Base-by-base conservation (phyloP, 2,797 vertebrate species). In the Passerculus sandwichensis region DNA sequence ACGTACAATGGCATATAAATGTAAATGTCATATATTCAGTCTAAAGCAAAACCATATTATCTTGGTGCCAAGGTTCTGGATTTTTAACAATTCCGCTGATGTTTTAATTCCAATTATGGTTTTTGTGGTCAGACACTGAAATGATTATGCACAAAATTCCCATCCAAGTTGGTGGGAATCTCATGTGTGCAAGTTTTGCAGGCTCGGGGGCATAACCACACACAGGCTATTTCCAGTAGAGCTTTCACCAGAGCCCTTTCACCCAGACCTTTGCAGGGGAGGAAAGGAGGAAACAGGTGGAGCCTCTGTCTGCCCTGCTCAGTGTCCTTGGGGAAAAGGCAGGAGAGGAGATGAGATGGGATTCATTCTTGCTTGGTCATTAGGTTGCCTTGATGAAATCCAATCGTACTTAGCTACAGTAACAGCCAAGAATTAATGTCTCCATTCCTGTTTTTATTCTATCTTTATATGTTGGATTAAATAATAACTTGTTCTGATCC, bases 61-160 rank as follows among this genome's bases (percentile, higher is more conserved):
- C 86, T 78, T 81, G 85, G 89, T 96, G 93, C 95, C 93, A 91
- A 96, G 50, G 67, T 69, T 95, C 93, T 95, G 93, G 73, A 64
- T 91, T 93, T 94, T 87, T 92, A 96, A 88, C 84, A 83, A 64
- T 85, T 85, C 71, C 5, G 80, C 80, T 50, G 88, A 75, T 93
- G 86, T 87, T 96, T 97, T 95, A 96, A 96, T 96, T 90, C 88
- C 85, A 91, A n/a, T 96, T 96, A 89, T 88, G 93, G 96, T 53
- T 95, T 96, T 85, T 96, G 95, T 93, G 95, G 95, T 87, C 88
- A 96, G 95, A 95, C 94, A 23, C 87, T 93, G 89, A 85, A 84
- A 85, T 32, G 72, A 53, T 92, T 90, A 57, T 70, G 89, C 70
- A 84, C 40, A 77, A 95, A 92, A 88, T 92, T 97, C 96, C 88